phyloP scores from a whole-genome alignment of 2,888 invertebrate genomes.

The Eudasyphora cyanicolor region DNA sequence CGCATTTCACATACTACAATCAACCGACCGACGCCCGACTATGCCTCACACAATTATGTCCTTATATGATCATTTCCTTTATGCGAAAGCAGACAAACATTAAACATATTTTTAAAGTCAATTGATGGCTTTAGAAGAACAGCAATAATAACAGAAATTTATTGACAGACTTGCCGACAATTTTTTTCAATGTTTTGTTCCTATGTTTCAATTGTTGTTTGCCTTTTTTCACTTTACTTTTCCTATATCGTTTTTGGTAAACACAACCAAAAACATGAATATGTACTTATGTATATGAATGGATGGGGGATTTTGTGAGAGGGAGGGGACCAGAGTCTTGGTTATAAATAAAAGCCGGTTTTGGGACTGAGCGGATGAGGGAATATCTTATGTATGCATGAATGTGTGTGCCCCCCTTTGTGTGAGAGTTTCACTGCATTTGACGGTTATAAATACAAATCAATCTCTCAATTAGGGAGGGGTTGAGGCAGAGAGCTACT shows the following conservation, averaged over 20 bases:
- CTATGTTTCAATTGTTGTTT: neutral
- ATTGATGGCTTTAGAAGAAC: neutral
- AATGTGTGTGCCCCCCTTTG: neutral
- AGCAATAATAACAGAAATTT: neutral
- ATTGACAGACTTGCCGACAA: constrained; percentile 1
- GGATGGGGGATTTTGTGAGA: neutral
- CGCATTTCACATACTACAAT: no score
- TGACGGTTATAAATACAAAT: neutral
- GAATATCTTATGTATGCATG: no score
- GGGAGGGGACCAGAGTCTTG: neutral
- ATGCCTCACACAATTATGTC: neutral
- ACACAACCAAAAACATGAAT: no score
- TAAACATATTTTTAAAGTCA: neutral
- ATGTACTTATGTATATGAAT: no score
- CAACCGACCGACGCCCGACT: no score
- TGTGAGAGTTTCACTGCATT: neutral
- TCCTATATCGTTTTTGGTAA: neutral
- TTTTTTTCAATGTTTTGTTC: neutral
- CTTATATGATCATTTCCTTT: constrained; percentile 23
- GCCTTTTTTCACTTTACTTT: constrained; percentile 3
- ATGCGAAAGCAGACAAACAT: neutral
- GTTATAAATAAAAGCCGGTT: constrained; percentile 29
- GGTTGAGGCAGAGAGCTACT: neutral
- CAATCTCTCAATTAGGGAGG: constrained; percentile 5
- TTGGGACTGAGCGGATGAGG: no score